Base-by-base conservation (phyloP, 1,140 invertebrate genomes). In the Leptopilina boulardi region DNA sequence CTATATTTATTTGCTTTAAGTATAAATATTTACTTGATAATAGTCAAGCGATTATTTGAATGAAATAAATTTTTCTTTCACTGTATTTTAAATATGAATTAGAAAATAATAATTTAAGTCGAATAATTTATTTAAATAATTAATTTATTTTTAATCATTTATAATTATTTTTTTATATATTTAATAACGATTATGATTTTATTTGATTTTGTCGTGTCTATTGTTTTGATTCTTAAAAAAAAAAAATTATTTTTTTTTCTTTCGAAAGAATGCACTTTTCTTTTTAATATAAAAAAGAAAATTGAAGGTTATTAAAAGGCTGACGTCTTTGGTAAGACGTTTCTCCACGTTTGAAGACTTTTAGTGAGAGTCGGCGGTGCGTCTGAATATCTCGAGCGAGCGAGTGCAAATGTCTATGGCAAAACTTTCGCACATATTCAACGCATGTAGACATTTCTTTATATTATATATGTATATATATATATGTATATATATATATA, bases 371-470 rank as follows among this genome's bases (percentile, higher is more conserved):
- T 82, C 78, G 78, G 77, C 47, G 30, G 73, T 76, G 70, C 70
- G 72, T 80, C 78, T 76, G 79, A 81, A 78, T 77, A 78, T 77
- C 70, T 79, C 76, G 79, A 72, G 79, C 56, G 42, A 79, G 73
- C 79, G 80, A 82, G 80, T 83, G 80, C 80, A 81, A 84, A 84
- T 79, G 80, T 82, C 82, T 81, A 84, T 81, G 80, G 81, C 81
- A 82, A n/a, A 82, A 84, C 80, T 85, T 84, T 83, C 78, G 82
- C 82, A 82, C 79, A 77, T 80, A 77, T 79, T 75, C 74, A 34
- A 66, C 23, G 73, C 47, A 76, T 26, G 77, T 77, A 78, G 70
- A 51, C 59, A 30, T 80, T 74, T n/a, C n/a, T n/a, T n/a, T n/a
- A n/a, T n/a, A n/a, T n/a, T 66, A 5, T 38, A 38, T 8, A 38